These are phyloP conservation scores for Crenuchus spilurus DNA, from an alignment of 2,797 vertebrate genomes.

Conservation along the genomic window DNA sequence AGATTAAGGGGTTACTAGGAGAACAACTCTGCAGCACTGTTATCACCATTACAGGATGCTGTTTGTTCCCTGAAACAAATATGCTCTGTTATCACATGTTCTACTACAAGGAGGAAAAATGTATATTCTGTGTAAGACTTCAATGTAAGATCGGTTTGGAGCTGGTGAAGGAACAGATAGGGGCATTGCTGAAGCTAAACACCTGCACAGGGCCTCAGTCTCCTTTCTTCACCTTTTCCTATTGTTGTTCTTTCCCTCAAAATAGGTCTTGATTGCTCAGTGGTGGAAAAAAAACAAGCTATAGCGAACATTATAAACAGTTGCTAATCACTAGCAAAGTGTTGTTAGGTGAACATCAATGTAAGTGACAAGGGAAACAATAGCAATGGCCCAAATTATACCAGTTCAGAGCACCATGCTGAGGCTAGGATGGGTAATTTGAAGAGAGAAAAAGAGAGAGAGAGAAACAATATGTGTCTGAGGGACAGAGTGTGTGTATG, in stretches of 20 bases:
- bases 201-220: background rate
- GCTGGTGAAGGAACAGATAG: background rate
- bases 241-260: background rate
- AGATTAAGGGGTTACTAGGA: no score
- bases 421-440: background rate
- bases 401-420: background rate
- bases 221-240: background rate
- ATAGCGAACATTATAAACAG: background rate
- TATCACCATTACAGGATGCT: background rate
- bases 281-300: background rate
- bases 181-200: no score
- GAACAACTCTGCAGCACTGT: background rate
- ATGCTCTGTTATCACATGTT: background rate
- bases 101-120: background rate
- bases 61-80: background rate
- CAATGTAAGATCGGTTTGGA: background rate
- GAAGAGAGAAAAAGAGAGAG: conserved; percentile 1
- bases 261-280: background rate
- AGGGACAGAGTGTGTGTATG: conserved; percentile 45
- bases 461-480: background rate
- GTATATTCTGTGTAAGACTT: background rate
- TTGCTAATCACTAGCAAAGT: background rate
- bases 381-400: background rate
- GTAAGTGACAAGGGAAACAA: conserved; percentile 24
- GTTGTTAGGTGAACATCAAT: conserved; percentile 15